Evolutionary conservation across 2,113 vertebrate species (phyloP).

Genomic region (Ochotona princeps): DNA sequence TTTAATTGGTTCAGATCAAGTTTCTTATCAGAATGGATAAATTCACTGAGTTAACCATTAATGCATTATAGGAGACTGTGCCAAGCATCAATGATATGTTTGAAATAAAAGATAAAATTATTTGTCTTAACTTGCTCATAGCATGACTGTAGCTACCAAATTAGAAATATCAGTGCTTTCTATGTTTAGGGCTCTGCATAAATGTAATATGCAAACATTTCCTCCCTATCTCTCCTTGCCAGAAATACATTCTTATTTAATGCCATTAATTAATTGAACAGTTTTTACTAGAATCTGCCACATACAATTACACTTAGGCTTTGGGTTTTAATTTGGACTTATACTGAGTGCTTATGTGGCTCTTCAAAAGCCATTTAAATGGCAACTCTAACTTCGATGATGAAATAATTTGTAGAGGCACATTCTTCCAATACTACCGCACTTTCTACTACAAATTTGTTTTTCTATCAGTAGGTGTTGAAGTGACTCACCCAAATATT

Average conservation of each 20-base stretch:
- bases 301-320: not conserved
- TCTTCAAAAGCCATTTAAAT: slow-evolving; percentile 26
- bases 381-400: not conserved
- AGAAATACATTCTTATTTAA: slow-evolving; percentile 5
- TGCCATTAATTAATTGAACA: not conserved
- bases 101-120: slow-evolving; percentile 15
- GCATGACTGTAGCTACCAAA: not conserved
- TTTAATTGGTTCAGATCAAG: not conserved
- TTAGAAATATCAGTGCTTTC: not conserved
- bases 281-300: slow-evolving; percentile 34
- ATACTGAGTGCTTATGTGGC: slow-evolving; percentile 35
- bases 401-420: not conserved
- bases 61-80: not conserved
- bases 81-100: not conserved
- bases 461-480: not conserved
- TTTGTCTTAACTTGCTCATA: not conserved
- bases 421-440: slow-evolving; percentile 1
- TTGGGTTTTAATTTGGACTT: slow-evolving; percentile 34
- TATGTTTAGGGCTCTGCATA: not conserved
- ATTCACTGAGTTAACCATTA: not conserved
- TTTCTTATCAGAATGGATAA: not conserved
- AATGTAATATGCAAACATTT: not conserved
- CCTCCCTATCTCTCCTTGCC: not conserved
- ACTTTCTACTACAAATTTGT: not conserved
- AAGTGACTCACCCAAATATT: not conserved